phyloP scores from a whole-genome alignment of 1,140 invertebrate species.

The Pantala flavescens region DNA sequence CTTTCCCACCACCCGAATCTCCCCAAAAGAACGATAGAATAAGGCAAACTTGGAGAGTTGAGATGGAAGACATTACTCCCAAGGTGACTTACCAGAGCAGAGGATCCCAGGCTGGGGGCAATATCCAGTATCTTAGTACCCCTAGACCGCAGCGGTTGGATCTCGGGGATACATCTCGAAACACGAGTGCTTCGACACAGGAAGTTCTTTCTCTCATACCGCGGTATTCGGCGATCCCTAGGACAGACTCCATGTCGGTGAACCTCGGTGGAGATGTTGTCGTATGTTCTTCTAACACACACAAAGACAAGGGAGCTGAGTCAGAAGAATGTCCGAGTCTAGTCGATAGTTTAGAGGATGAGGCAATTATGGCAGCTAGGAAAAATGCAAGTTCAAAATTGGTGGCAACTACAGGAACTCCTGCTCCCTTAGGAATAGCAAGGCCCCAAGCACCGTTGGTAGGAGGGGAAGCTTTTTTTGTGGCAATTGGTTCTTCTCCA shows the following conservation, averaged over 20 bases:
- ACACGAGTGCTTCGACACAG: neutral
- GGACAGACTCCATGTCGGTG: neutral
- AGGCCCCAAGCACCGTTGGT: neutral
- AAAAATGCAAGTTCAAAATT: neutral
- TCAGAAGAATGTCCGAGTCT: neutral
- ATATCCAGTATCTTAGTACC: neutral
- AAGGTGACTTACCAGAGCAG: slow-evolving; percentile 4
- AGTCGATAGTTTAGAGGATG: neutral
- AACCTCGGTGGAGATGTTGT: neutral
- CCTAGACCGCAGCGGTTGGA: neutral
- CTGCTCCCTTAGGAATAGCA: neutral
- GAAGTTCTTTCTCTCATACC: neutral
- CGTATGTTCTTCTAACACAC: neutral
- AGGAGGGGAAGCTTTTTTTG: neutral
- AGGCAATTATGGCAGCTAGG: neutral
- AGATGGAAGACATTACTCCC: neutral
- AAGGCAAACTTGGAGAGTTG: neutral
- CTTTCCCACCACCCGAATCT: neutral
- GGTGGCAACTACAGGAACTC: neutral
- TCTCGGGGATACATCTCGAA: neutral
- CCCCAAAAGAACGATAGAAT: neutral
- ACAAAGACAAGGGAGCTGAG: neutral
- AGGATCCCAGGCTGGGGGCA: neutral
- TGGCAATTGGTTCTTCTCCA: neutral
- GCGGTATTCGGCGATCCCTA: neutral